Base-by-base conservation (phyloP, 2,113 vertebrate species). In the Balaenoptera acutorostrata region DNA sequence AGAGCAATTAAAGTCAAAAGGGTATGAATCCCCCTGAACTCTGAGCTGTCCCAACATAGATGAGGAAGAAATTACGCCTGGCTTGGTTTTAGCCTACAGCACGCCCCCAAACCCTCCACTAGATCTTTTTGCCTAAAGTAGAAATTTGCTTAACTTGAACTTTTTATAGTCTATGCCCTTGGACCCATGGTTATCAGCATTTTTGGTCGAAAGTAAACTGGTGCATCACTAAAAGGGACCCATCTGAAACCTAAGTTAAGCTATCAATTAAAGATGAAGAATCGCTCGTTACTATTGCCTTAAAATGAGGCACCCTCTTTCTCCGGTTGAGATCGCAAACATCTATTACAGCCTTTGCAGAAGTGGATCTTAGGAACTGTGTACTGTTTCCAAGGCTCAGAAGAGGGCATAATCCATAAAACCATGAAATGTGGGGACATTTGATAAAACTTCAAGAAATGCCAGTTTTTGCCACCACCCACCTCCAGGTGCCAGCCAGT, bases 1-100 rank as follows among this genome's bases (percentile, higher is more conserved):
- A 92, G 80, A 93, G 96, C 97, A 98, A 98, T 98, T 98, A 97
- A 97, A 97, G 96, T 93, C 91, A 87, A 88, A 97, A 92, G 88
- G 68, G 93, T 97, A 90, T 41, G 96, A 96, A 84, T 96, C 91
- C 81, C n/a, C 88, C 77, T 94, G 93, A 87, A 96, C 97, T 96
- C 72, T 74, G 96, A 74, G 92, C 95, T 91, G 68, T 97, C 88
- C 41, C 64, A 84, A 39, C 52, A 93, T n/a, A 93, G 95, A 96
- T 91, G 97, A 95, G 66, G 90, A 97, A 97, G 68, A 96, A 98
- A 97, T 80, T 52, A 12, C 93, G 91, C 55, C 92, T 86, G 86
- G 85, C 57, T 90, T 69, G 29, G 13, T 59, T 93, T 92, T 52
- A 77, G 68, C 41, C 83, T 94, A 29, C 4, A 83, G 39, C n/a